Base-by-base conservation (phyloP, 2,797 vertebrate genomes). In the Hippocampus kuda region DNA sequence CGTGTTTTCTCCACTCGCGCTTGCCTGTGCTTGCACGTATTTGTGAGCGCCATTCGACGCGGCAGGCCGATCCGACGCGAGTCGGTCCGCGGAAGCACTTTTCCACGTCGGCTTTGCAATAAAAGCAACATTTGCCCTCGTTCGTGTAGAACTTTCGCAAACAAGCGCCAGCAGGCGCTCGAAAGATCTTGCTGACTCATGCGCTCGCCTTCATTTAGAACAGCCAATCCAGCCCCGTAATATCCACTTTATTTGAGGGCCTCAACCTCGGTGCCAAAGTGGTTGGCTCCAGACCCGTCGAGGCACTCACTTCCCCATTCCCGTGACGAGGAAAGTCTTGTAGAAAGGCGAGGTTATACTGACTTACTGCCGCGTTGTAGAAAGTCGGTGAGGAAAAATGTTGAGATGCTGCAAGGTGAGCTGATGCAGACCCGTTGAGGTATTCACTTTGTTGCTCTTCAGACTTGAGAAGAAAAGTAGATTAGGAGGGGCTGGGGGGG, bases 201-300 rank as follows among this genome's bases (percentile, higher is more conserved):
- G 63, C 2, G 24, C 42, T 48, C n/a, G 42, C 79, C 77, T 80
- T 71, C 77, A 86, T 83, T 85, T 86, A 86, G 84, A 76, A 74
- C 67, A 66, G 74, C 77, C 82, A 86, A 81, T 85, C 82, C 79
- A 68, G 81, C 74, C 80, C 75, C 79, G 75, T 81, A 80, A 83
- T 79, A 81, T 82, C 75, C 77, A 80, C 77, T 83, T 84, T 79
- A 77, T 82, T 85, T 27, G 2, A 27, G 24, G 3, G 54, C 24
- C 54, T 15, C 11, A 3, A 16, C 5, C 0, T 26, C 51, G 2
- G 13, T 2, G 51, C 53, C 53, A 24, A 54, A 54, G 53, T 9
- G 53, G 53, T n/a, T 9, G 24, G 56, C 12, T 26, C 26, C 26
- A 30, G 56, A 26, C 24, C 26, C 56, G 26, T 27, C 13, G 2